These are phyloP conservation scores for Ursus arctos DNA, from an alignment of 2,113 vertebrate genomes.

Conservation along the genomic window DNA sequence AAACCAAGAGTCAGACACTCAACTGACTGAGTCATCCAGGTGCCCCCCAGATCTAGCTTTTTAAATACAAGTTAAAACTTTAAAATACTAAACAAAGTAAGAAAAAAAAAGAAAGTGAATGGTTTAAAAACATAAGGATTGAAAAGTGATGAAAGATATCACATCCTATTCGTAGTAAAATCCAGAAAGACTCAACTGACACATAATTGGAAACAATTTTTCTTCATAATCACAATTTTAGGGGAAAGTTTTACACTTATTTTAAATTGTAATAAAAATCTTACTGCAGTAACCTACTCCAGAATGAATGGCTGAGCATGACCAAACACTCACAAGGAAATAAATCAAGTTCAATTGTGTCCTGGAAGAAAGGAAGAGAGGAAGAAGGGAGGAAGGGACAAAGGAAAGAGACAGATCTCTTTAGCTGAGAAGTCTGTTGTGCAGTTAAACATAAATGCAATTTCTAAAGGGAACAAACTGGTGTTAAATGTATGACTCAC, in stretches of 20 bases:
- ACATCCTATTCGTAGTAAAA: neutral
- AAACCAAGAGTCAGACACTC: too few species aligned
- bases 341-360: neutral
- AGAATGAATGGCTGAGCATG: neutral
- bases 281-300: neutral
- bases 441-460: neutral
- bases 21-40: too few species aligned
- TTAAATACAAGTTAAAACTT: neutral
- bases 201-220: neutral
- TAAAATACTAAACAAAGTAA: neutral
- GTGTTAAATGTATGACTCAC: neutral
- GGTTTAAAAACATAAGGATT: neutral
- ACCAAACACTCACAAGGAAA: neutral
- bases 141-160: neutral
- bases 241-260: neutral
- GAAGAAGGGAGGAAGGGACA: too few species aligned
- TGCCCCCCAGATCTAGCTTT: neutral
- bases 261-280: neutral
- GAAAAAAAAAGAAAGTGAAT: neutral
- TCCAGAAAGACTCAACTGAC: neutral
- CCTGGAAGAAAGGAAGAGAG: neutral
- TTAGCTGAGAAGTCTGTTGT: slow-evolving; percentile 27
- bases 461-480: neutral
- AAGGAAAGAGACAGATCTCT: neutral
- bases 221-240: neutral